Evolutionary conservation across 2,797 vertebrate species (phyloP).

Genomic region (Phoxinus dragarum): DNA sequence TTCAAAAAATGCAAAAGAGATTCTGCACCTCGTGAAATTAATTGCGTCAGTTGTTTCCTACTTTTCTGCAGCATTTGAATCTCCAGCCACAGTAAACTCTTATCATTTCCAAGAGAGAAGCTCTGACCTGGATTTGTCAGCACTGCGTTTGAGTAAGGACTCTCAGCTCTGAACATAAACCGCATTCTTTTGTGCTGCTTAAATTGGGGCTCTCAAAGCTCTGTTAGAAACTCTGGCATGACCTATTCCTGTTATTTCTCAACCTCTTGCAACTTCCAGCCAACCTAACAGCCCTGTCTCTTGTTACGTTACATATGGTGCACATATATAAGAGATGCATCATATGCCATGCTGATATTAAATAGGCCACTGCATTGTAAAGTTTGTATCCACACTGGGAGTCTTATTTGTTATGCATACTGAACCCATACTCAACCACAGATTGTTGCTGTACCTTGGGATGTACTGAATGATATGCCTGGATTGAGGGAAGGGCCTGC

Average conservation of each 20-base stretch:
- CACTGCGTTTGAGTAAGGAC: slow-evolving; percentile 44
- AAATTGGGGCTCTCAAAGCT: slow-evolving; percentile 46
- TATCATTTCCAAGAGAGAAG: slow-evolving; percentile 46
- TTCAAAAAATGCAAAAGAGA: slow-evolving; percentile 32
- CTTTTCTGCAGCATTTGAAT: slow-evolving; percentile 37
- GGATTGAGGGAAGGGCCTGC: not conserved
- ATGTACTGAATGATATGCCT: not conserved
- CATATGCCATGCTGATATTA: slow-evolving; percentile 35
- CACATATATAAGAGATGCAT: slow-evolving; percentile 47
- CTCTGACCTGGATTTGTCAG: slow-evolving; percentile 52
- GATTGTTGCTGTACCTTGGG: not conserved
- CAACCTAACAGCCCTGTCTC: slow-evolving; percentile 6
- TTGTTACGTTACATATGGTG: slow-evolving; percentile 28
- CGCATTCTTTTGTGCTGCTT: slow-evolving; percentile 50
- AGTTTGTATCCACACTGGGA: slow-evolving; percentile 10
- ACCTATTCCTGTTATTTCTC: slow-evolving; percentile 38
- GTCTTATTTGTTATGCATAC: slow-evolving; percentile 25
- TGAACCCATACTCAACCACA: slow-evolving; percentile 13
- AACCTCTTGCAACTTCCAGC: slow-evolving; percentile 25
- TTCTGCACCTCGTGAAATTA: not conserved
- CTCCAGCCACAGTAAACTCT: slow-evolving; percentile 50
- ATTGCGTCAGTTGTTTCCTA: slow-evolving; percentile 16
- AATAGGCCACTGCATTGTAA: slow-evolving; percentile 33
- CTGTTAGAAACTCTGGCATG: slow-evolving; percentile 37
- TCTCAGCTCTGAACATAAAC: slow-evolving; percentile 48